Conservation (phyloP, 2,797 vertebrate genomes). For the Brotula barbata region DNA sequence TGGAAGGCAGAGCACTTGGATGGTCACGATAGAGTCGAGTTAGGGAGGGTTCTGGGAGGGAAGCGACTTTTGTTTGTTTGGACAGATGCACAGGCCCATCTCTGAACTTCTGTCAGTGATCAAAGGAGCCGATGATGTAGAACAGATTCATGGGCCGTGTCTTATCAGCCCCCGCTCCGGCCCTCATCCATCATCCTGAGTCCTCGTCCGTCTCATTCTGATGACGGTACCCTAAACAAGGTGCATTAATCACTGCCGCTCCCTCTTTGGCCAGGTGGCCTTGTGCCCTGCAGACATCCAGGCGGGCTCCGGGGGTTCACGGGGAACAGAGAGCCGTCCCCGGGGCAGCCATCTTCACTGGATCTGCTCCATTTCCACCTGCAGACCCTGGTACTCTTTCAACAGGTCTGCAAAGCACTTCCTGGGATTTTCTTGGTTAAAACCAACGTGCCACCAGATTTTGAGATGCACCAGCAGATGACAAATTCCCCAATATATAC, state of each 20-base stretch:
- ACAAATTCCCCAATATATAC: slow-evolving; percentile 2
- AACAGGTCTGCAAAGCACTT: slow-evolving; percentile 39
- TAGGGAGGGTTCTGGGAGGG: slow-evolving; percentile 56
- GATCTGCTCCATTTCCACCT: slow-evolving; percentile 28
- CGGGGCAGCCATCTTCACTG: slow-evolving; percentile 20
- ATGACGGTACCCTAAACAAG: slow-evolving; percentile 91
- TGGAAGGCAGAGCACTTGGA: slow-evolving; percentile 54
- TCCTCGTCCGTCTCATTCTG: slow-evolving; percentile 85
- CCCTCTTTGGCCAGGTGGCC: slow-evolving; percentile 88
- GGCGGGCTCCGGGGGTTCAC: slow-evolving; percentile 53
- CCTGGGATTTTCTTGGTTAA: slow-evolving; percentile 32
- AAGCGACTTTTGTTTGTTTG: slow-evolving; percentile 87
- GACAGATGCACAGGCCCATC: slow-evolving; percentile 91
- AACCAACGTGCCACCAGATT: slow-evolving; percentile 14
- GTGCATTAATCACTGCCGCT: slow-evolving; percentile 92
- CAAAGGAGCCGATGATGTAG: slow-evolving; percentile 94
- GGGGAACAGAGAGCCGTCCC: slow-evolving; percentile 18
- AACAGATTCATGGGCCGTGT: slow-evolving; percentile 96
- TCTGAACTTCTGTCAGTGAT: slow-evolving; percentile 94
- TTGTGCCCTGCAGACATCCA: slow-evolving; percentile 82
- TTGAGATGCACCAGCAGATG: slow-evolving; percentile 3
- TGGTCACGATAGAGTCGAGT: slow-evolving; percentile 26
- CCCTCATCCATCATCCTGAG: slow-evolving; percentile 89
- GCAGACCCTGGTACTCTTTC: slow-evolving; percentile 35
- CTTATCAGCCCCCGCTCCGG: slow-evolving; percentile 89